Conservation (phyloP, 2,888 invertebrate genomes). For the Uloborus plumipes region DNA sequence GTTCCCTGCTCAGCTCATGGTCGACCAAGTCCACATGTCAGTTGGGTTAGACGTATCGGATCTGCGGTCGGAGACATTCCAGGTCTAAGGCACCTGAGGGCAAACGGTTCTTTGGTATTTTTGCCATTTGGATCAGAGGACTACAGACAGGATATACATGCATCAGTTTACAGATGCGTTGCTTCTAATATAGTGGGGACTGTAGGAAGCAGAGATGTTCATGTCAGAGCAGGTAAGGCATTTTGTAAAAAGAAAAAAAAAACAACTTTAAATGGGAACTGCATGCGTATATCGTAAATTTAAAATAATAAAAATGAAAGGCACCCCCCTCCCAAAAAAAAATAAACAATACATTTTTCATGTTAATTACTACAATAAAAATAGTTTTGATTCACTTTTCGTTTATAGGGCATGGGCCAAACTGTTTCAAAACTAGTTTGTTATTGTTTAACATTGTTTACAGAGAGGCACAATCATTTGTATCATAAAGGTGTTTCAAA, state of each 20-base stretch:
- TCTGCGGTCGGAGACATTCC: slow-evolving; percentile 58
- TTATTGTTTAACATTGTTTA: no score
- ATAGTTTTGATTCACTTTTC: no score
- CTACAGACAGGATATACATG: slow-evolving; percentile 93
- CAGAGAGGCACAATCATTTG: no score
- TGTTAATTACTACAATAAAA: no score
- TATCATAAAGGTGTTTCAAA: no score
- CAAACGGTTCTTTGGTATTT: slow-evolving; percentile 89
- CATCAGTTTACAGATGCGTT: slow-evolving; percentile 92
- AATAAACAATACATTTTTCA: no score
- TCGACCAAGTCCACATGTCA: slow-evolving; percentile 49
- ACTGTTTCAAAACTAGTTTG: no score
- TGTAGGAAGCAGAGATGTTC: slow-evolving; percentile 91
- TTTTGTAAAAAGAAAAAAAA: no score
- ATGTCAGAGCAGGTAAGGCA: slow-evolving; percentile 90
- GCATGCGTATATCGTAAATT: not conserved
- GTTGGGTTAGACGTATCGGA: slow-evolving; percentile 58
- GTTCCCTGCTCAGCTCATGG: slow-evolving; percentile 59
- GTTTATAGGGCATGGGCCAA: no score
- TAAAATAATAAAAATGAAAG: not conserved
- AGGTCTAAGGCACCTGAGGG: slow-evolving; percentile 61
- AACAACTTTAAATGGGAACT: slow-evolving; percentile 68
- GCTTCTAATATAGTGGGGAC: slow-evolving; percentile 91
- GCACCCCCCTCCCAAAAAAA: no score
- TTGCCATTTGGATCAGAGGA: slow-evolving; percentile 94